These are phyloP conservation scores for Galaxea fascicularis DNA, from an alignment of 92 coral and sea anemone genomes.

Conservation along the genomic window DNA sequence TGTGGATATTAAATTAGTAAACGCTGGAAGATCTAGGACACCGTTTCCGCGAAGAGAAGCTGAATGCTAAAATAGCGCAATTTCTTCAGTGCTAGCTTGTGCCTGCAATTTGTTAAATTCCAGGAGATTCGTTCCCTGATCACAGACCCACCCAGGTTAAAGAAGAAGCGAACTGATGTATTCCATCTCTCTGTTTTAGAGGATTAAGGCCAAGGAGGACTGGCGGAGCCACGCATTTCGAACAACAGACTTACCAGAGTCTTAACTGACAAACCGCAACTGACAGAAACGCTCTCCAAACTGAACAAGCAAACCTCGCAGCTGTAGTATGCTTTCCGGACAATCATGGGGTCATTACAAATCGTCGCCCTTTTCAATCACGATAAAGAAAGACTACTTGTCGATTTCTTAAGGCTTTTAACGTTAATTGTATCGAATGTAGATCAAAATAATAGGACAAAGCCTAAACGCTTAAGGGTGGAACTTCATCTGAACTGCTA, in stretches of 20 bases:
- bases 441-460: background rate
- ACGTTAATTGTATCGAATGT: background rate
- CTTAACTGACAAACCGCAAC: constrained; percentile 6
- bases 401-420: background rate
- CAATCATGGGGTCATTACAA: constrained; percentile 1
- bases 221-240: background rate
- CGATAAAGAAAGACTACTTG: background rate
- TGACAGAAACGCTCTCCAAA: constrained; percentile 19
- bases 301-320: constrained; percentile 17
- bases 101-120: too few relatives aligned
- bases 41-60: too few relatives aligned
- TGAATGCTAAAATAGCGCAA: too few relatives aligned
- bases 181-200: background rate
- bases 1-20: too few relatives aligned
- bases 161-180: background rate
- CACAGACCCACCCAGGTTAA: too few relatives aligned
- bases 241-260: background rate
- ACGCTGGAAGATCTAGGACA: too few relatives aligned
- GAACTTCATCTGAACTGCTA: constrained; percentile 17
- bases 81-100: too few relatives aligned
- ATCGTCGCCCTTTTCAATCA: constrained; percentile 29
- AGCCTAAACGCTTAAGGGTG: constrained; percentile 18
- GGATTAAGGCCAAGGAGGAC: background rate
- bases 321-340: constrained; percentile 29
- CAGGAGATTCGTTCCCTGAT: too few relatives aligned